A percentile compares a stretch with the other conserved stretches of the same genome.
Evolutionary conservation across 2,888 invertebrate genomes (phyloP).

Genomic region (Oscheius sp.): DNA sequence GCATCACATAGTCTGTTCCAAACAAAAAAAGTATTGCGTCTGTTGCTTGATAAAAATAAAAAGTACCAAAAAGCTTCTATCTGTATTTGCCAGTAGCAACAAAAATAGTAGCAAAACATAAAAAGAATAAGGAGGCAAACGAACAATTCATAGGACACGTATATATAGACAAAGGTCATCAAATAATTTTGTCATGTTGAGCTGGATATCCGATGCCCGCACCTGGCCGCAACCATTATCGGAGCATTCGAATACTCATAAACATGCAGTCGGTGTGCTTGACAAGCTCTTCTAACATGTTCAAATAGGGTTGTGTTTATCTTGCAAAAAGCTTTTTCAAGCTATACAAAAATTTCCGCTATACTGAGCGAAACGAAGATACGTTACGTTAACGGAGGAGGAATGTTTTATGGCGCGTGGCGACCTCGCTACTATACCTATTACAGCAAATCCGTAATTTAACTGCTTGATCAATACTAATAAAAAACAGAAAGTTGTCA

Average conservation of each 20-base stretch:
- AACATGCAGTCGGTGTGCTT: slow-evolving; percentile 17
- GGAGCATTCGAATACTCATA: slow-evolving; percentile 23
- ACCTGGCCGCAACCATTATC: slow-evolving; percentile 29
- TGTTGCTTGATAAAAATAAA: neutral
- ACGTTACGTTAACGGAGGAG: slow-evolving; percentile 24
- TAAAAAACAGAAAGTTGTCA: neutral
- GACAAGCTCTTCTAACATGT: too few relatives aligned
- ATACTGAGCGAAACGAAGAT: too few relatives aligned
- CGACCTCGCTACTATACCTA: slow-evolving; percentile 23
- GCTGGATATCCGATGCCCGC: slow-evolving; percentile 29
- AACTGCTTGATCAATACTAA: neutral
- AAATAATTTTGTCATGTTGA: too few relatives aligned
- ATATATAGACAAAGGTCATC: too few relatives aligned
- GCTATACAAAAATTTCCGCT: too few relatives aligned
- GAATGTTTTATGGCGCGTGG: slow-evolving; percentile 29
- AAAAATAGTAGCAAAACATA: neutral
- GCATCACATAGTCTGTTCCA: neutral
- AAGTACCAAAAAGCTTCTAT: neutral
- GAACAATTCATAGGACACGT: too few relatives aligned
- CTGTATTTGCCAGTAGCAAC: neutral
- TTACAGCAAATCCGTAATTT: neutral
- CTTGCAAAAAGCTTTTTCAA: slow-evolving; percentile 1
- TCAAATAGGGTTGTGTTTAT: too few relatives aligned
- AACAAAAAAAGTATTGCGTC: neutral
- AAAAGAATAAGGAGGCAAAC: too few relatives aligned